Evolutionary conservation across 2,797 vertebrate genomes (phyloP).

Genomic region (Phrynocephalus forsythii): DNA sequence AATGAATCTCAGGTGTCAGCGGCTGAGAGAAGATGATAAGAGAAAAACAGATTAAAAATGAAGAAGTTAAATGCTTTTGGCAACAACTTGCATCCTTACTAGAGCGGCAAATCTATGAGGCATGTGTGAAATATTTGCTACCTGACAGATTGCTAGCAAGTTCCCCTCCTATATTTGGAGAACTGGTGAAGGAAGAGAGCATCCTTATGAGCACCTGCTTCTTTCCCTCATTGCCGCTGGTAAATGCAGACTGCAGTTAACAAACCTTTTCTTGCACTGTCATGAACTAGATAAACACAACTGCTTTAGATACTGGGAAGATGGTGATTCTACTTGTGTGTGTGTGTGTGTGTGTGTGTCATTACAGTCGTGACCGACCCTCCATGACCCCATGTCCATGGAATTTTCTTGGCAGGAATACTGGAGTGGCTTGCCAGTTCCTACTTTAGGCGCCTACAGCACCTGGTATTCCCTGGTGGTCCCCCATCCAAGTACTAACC

Average conservation of each 20-base stretch:
- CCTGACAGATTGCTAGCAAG: not conserved
- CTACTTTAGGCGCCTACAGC: too few relatives aligned
- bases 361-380: too few relatives aligned
- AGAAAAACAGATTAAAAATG: constrained; percentile 51
- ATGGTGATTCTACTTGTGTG: too few relatives aligned
- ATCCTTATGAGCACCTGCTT: not conserved
- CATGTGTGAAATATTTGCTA: constrained; percentile 9
- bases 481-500: too few relatives aligned
- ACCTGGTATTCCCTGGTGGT: too few relatives aligned
- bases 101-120: not conserved
- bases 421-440: too few relatives aligned
- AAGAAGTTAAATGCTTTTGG: constrained; percentile 51
- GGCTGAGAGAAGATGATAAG: constrained; percentile 81
- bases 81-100: constrained; percentile 27
- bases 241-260: not conserved
- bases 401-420: too few relatives aligned
- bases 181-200: not conserved
- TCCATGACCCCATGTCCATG: too few relatives aligned
- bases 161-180: not conserved
- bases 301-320: too few relatives aligned
- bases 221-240: not conserved
- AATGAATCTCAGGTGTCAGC: constrained; percentile 93
- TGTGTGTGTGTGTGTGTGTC: too few relatives aligned
- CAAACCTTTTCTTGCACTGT: not conserved
- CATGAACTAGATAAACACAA: not conserved